Conservation (phyloP, 1,140 invertebrate species). For the Pomacea maculata region DNA sequence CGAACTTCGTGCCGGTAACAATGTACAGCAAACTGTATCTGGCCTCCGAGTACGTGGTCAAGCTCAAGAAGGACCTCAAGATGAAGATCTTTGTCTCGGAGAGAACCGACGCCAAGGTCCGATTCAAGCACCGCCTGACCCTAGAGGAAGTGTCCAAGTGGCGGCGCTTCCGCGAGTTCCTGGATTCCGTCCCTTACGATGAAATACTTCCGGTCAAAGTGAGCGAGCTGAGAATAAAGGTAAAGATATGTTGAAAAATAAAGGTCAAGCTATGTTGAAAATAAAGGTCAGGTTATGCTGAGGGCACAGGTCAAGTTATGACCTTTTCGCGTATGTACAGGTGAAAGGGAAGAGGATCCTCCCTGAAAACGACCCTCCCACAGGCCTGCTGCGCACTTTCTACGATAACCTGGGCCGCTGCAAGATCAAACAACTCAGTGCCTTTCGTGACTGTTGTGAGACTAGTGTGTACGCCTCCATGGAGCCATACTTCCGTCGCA, state of each 20-base stretch:
- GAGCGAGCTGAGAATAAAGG: constrained; percentile 46
- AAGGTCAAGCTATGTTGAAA: no score
- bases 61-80: constrained; percentile 52
- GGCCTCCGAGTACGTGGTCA: constrained; percentile 56
- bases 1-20: constrained; percentile 51
- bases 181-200: constrained; percentile 46
- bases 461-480: constrained; percentile 52
- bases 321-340: constrained; percentile 7
- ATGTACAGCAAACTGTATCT: constrained; percentile 56
- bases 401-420: constrained; percentile 58
- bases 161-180: constrained; percentile 43
- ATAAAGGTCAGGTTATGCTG: no score
- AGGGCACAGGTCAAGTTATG: no score
- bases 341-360: constrained; percentile 60
- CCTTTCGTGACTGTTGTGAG: constrained; percentile 57
- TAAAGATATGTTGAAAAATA: not conserved
- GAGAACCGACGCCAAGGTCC: constrained; percentile 44
- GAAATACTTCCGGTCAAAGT: constrained; percentile 52
- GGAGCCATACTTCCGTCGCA: constrained; percentile 45
- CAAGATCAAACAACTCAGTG: constrained; percentile 53
- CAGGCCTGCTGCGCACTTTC: constrained; percentile 50
- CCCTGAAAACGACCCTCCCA: constrained; percentile 57
- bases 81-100: constrained; percentile 54
- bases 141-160: constrained; percentile 52
- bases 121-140: constrained; percentile 48